Percentiles rank a stretch among this genome's conserved stretches.
These are phyloP conservation scores for Mormyrops boulengeri DNA, from an alignment of 2,797 vertebrate species.

Conservation along the genomic window DNA sequence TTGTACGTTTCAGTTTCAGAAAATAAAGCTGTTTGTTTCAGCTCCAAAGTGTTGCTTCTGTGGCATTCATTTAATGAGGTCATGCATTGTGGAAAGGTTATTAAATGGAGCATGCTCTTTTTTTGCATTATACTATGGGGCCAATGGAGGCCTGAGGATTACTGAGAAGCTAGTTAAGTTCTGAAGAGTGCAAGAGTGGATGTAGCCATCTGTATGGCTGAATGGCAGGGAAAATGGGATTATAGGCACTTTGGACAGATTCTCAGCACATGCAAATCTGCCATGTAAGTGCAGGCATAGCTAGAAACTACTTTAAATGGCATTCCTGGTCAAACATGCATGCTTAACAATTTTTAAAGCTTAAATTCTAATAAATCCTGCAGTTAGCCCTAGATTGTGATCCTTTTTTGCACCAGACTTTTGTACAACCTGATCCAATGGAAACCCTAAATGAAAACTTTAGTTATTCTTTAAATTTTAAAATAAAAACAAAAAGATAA, in stretches of 20 bases:
- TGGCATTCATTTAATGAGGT: conserved; percentile 2
- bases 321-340: not conserved
- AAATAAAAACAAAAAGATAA: not conserved
- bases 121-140: not conserved
- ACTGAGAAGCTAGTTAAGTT: conserved; percentile 3
- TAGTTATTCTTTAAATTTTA: not conserved
- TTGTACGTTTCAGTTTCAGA: not conserved
- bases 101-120: not conserved
- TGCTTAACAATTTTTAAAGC: not conserved
- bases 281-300: not conserved
- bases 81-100: conserved; percentile 1
- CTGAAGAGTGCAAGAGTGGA: not conserved
- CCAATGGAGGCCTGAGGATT: not conserved
- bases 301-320: not conserved
- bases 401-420: not conserved
- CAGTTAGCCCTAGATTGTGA: not conserved
- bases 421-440: not conserved
- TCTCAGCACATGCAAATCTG: conserved; percentile 4
- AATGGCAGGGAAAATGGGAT: not conserved
- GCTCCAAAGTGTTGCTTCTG: not conserved
- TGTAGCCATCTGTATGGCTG: not conserved
- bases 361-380: not conserved
- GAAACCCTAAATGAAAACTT: not conserved
- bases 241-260: conserved; percentile 6
- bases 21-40: not conserved